Conservation (phyloP, 2,113 vertebrate genomes). For the Xerus inauris region DNA sequence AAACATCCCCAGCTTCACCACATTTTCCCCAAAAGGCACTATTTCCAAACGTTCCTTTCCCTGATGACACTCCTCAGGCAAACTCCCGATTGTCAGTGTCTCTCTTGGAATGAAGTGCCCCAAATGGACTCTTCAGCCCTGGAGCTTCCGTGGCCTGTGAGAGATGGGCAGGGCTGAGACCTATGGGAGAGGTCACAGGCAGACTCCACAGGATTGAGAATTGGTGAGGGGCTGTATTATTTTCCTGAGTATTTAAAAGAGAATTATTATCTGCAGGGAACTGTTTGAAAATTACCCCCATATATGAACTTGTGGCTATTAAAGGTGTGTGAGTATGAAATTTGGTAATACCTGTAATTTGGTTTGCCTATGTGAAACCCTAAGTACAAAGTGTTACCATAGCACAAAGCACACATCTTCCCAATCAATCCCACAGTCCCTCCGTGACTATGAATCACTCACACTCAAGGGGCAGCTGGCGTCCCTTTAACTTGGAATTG, state of each 20-base stretch:
- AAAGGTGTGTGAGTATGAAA: conserved; percentile 48
- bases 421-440: background rate
- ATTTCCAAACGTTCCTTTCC: conserved; percentile 24
- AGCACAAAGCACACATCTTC: conserved; percentile 26
- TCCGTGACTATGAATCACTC: conserved; percentile 68
- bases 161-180: conserved; percentile 20
- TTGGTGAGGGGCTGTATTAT: background rate
- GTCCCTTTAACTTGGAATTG: conserved; percentile 63
- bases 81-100: conserved; percentile 45
- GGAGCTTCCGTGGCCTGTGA: background rate
- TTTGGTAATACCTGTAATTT: conserved; percentile 52
- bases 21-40: background rate
- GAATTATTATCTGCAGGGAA: conserved; percentile 19
- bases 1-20: background rate
- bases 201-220: background rate
- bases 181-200: background rate
- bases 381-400: background rate
- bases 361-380: conserved; percentile 33
- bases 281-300: background rate
- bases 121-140: conserved; percentile 54
- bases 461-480: conserved; percentile 40
- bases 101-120: conserved; percentile 44
- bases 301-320: conserved; percentile 47
- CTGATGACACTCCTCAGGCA: background rate
- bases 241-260: conserved; percentile 62